These are phyloP conservation scores for Ips nitidus DNA, from an alignment of 1,140 invertebrate species.

Conservation along the genomic window DNA sequence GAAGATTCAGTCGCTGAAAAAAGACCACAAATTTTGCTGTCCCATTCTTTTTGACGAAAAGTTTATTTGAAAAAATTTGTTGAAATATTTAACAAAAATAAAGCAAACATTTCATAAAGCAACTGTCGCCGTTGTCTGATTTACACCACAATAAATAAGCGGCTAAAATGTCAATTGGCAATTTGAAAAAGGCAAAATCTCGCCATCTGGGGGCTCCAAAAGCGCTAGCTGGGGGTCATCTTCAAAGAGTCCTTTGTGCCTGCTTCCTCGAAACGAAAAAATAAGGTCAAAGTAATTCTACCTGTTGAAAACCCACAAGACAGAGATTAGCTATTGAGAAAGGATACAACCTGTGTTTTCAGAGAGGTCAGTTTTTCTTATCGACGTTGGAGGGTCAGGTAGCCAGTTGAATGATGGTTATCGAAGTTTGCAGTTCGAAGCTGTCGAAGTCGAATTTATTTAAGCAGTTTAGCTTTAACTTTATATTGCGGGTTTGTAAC, in stretches of 20 bases:
- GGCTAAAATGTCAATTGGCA: neutral
- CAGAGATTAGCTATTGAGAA: slow-evolving; percentile 1
- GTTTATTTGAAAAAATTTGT: too few species aligned
- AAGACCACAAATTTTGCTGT: too few species aligned
- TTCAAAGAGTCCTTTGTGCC: neutral
- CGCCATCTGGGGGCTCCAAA: neutral
- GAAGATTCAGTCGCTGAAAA: too few species aligned
- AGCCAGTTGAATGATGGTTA: too few species aligned
- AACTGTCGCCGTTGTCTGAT: slow-evolving; percentile 1
- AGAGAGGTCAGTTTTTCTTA: neutral
- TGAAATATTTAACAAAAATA: too few species aligned
- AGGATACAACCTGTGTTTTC: slow-evolving; percentile 2
- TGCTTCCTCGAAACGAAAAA: neutral
- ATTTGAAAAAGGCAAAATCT: neutral
- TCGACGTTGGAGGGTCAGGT: too few species aligned
- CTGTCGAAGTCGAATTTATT: too few species aligned
- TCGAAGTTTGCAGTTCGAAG: too few species aligned
- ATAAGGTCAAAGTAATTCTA: slow-evolving; percentile 3
- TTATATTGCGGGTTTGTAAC: too few species aligned
- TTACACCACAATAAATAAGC: neutral
- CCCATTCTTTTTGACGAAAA: too few species aligned
- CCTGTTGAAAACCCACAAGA: slow-evolving; percentile 1
- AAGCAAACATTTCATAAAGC: neutral
- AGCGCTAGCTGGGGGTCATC: neutral
- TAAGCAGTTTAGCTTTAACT: too few species aligned